Evolutionary conservation across 2,797 vertebrate genomes (phyloP).

Genomic region (Anabacerthia variegaticeps): DNA sequence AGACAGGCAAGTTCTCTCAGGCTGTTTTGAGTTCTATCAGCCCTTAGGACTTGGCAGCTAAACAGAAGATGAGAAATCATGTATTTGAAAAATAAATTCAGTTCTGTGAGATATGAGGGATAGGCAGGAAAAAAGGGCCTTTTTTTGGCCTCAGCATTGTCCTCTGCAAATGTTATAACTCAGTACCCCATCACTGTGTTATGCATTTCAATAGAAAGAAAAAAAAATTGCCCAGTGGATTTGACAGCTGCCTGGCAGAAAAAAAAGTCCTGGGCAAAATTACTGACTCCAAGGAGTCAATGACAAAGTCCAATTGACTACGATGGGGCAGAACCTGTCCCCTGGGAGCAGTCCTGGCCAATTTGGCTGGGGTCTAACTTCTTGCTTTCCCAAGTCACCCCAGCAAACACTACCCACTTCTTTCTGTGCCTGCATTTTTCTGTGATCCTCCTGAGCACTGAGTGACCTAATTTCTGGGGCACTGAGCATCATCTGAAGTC

Average conservation of each 20-base stretch:
- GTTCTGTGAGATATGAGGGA: neutral
- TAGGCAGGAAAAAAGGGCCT: neutral
- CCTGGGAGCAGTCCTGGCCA: slow-evolving; percentile 12
- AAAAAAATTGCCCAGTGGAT: neutral
- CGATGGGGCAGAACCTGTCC: neutral
- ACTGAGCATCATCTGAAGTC: slow-evolving; percentile 47
- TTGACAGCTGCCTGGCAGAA: slow-evolving; percentile 28
- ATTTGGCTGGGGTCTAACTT: slow-evolving; percentile 37
- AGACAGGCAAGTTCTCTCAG: slow-evolving; percentile 4
- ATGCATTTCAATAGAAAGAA: slow-evolving; percentile 23
- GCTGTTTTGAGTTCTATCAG: slow-evolving; percentile 30
- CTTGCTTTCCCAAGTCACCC: slow-evolving; percentile 18
- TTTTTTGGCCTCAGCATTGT: neutral
- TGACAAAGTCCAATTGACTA: slow-evolving; percentile 42
- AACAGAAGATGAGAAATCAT: slow-evolving; percentile 36
- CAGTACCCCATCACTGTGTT: neutral
- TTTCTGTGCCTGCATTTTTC: slow-evolving; percentile 44
- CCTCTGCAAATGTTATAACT: neutral
- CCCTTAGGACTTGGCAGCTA: slow-evolving; percentile 31
- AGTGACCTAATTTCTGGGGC: slow-evolving; percentile 58
- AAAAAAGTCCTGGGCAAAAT: neutral
- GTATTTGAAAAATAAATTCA: slow-evolving; percentile 35
- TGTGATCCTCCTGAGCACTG: slow-evolving; percentile 19
- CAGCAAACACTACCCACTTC: slow-evolving; percentile 29
- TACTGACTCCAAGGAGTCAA: slow-evolving; percentile 13